These are phyloP conservation scores for Idaea aversata DNA, from an alignment of 2,888 invertebrate species.

Conservation along the genomic window DNA sequence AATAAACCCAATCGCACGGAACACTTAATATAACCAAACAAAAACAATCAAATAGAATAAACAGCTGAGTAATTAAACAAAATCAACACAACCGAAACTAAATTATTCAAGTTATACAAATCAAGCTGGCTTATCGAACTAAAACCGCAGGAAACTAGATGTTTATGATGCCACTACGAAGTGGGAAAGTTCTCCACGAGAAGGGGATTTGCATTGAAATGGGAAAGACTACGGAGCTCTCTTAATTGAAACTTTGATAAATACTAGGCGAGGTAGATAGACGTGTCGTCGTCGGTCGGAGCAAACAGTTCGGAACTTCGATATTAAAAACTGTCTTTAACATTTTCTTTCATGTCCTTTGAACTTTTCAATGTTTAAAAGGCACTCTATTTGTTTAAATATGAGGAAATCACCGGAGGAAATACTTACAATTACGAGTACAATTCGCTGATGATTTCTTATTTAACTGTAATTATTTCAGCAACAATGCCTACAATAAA, in stretches of 20 bases:
- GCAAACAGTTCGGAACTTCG: conserved; percentile 34
- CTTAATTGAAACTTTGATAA: conserved; percentile 71
- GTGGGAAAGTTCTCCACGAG: conserved; percentile 30
- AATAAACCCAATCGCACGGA: not conserved
- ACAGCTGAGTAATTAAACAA: not conserved
- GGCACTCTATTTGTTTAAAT: no score
- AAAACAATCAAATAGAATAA: not conserved
- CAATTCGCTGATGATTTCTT: not conserved
- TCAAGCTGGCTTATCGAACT: not conserved
- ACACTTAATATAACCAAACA: not conserved
- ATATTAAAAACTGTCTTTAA: conserved; percentile 40
- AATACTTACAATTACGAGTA: not conserved
- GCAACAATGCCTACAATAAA: not conserved
- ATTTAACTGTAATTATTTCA: not conserved
- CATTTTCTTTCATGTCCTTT: no score
- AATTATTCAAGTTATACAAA: not conserved
- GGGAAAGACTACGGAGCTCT: conserved; percentile 54
- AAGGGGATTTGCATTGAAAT: conserved; percentile 68
- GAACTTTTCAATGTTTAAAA: no score
- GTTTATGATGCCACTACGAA: conserved; percentile 42
- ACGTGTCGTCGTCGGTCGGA: conserved; percentile 15
- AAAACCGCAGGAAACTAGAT: conserved; percentile 8
- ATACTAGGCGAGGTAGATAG: conserved; percentile 26
- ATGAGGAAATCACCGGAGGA: no score
- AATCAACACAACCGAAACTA: not conserved